Base-by-base conservation (phyloP, 2,797 vertebrate genomes). In the Petrocephalus sullivani region DNA sequence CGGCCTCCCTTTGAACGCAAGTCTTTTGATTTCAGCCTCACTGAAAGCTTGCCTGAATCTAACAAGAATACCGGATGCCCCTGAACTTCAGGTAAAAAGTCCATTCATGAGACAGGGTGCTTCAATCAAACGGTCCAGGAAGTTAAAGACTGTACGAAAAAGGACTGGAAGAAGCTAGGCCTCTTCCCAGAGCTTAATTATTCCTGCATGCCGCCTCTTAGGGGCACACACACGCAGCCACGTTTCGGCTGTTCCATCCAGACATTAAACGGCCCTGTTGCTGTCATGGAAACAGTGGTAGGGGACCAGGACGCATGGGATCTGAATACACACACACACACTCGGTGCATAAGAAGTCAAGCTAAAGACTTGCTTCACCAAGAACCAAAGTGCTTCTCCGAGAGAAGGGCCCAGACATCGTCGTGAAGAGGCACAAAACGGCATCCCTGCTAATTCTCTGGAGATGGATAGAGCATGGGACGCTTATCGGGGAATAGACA, bases 261-360 rank as follows among this genome's bases (percentile, higher is more conserved):
- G 82, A 64, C 57, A 82, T 64, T 88, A 53, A 41, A 51, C 78
- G 19, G 58, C 87, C 78, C 41, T 9, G 21, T 56, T 51, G 78
- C 78, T 83, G 21, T 60, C 81, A 88, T 88, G 87, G 78, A 84
- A 83, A 83, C 87, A 54, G 78, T 37, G 8, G 21, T n/a, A 21
- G 49, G 53, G 81, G 49, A 49, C 53, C 81, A 53, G 84, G 84
- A 85, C 53, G 37, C 23, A 14, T 54, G 53, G 84, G 37, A 41
- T 88, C 19, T 88, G 60, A 88, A 75, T 23, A 28, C 67, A 19
- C 23, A 67, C 67, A 41, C 67, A 19, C 12, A 19, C 14, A 19
- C 12, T 16, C 12, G 28, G 37, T 19, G 33, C 12, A 19, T 19
- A 37, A 75, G 67, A 37, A 37, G 14, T 37, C 14, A 19, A 37